A percentile compares a stretch with the other conserved stretches of the same genome.
Evolutionary conservation across 2,113 vertebrate genomes (phyloP).

Genomic region (Rhinopomastus cyanomelas): DNA sequence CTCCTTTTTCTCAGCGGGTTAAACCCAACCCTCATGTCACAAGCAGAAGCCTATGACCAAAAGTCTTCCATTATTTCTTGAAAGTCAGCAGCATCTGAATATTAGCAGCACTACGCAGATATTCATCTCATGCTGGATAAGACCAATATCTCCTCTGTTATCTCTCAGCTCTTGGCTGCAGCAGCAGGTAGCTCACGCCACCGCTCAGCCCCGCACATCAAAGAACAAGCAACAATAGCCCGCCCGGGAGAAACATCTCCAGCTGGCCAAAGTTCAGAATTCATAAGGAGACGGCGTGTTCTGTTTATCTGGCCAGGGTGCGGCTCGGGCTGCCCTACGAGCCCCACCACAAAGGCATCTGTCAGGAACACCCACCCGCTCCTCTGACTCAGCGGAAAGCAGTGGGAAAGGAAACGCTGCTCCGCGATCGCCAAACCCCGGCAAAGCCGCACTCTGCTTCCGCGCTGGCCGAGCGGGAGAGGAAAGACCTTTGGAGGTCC

Average conservation of each 20-base stretch:
- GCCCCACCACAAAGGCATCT: neutral
- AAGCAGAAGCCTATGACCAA: neutral
- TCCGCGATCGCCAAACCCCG: slow-evolving; percentile 27
- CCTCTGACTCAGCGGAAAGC: slow-evolving; percentile 69
- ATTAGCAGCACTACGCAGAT: slow-evolving; percentile 1
- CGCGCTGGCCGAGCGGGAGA: slow-evolving; percentile 13
- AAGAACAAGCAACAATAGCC: neutral
- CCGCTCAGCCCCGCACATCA: neutral
- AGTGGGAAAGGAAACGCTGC: slow-evolving; percentile 73
- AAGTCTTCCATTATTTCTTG: neutral
- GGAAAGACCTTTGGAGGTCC: no score
- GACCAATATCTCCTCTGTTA: neutral
- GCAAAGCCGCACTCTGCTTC: slow-evolving; percentile 9
- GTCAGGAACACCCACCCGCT: neutral
- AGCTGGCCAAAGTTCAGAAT: neutral
- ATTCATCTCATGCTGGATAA: neutral
- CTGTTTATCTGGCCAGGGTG: slow-evolving; percentile 50
- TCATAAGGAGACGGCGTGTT: neutral
- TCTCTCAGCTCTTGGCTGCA: neutral
- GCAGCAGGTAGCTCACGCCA: neutral
- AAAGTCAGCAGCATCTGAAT: neutral
- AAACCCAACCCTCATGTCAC: neutral
- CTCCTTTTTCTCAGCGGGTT: neutral
- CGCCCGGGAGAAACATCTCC: neutral
- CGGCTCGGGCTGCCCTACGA: slow-evolving; percentile 2